Conservation (phyloP, 2,797 vertebrate species). For the Silurus aristotelis region DNA sequence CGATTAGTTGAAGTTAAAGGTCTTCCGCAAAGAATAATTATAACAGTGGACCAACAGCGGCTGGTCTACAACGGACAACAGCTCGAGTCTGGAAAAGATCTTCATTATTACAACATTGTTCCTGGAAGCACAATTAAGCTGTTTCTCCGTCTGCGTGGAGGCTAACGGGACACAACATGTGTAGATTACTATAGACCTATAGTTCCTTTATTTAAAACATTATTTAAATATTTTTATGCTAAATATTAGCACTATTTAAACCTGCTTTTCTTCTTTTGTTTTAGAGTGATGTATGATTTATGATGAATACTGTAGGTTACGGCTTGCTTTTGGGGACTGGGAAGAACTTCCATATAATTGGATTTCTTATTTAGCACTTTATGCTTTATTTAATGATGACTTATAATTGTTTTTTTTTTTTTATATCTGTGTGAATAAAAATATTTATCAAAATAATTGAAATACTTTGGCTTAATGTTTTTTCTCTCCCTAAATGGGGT, state of each 20-base stretch:
- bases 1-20: conserved; percentile 55
- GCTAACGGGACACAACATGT: conserved; percentile 52
- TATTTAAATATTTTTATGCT: not conserved
- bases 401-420: too few species aligned
- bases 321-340: too few species aligned
- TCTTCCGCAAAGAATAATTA: conserved; percentile 59
- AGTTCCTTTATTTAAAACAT: not conserved
- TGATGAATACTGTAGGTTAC: too few species aligned
- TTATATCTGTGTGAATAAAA: too few species aligned
- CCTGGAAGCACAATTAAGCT: conserved; percentile 62
- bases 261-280: not conserved
- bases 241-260: not conserved
- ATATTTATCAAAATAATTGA: too few species aligned
- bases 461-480: too few species aligned
- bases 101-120: conserved; percentile 63
- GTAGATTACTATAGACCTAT: not conserved
- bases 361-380: too few species aligned
- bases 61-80: conserved; percentile 59
- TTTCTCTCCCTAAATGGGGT: too few species aligned
- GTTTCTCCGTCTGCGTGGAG: conserved; percentile 65
- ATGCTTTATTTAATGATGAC: too few species aligned
- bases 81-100: conserved; percentile 43
- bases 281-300: not conserved
- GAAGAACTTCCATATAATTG: too few species aligned
- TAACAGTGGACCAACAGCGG: conserved; percentile 65